Conservation (phyloP, 2,113 vertebrate genomes). For the Bettongia penicillata region DNA sequence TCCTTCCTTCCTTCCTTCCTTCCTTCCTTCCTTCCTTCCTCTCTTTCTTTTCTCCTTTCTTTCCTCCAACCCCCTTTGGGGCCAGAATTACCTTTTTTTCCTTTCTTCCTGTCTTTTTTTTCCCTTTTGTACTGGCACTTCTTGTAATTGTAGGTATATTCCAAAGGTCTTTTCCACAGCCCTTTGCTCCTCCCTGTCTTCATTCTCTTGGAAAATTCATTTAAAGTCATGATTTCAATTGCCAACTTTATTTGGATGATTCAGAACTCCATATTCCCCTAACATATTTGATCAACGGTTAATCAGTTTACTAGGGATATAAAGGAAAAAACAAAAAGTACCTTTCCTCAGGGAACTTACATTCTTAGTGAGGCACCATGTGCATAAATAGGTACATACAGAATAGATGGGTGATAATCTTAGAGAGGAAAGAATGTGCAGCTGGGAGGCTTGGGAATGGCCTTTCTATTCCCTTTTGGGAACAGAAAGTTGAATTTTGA, state of each 20-base stretch:
- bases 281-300: not conserved
- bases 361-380: not conserved
- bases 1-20: not conserved
- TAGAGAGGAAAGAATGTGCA: not conserved
- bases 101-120: not conserved
- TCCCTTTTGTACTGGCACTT: not conserved
- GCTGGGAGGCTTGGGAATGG: not conserved
- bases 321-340: not conserved
- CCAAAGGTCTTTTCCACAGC: not conserved
- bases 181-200: not conserved
- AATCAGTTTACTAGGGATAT: not conserved
- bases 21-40: too few relatives aligned
- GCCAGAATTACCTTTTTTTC: not conserved
- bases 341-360: not conserved
- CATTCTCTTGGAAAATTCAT: not conserved
- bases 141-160: not conserved
- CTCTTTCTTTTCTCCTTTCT: too few relatives aligned
- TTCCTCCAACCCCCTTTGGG: not conserved
- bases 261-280: not conserved
- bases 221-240: not conserved
- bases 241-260: not conserved
- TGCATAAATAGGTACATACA: not conserved
- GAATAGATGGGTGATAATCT: not conserved
- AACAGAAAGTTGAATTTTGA: not conserved
- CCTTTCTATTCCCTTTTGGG: not conserved